A percentile compares a stretch with the other conserved stretches of the same genome.
Evolutionary conservation across 2,797 vertebrate genomes (phyloP).

Genomic region (Smutsia gigantea): DNA sequence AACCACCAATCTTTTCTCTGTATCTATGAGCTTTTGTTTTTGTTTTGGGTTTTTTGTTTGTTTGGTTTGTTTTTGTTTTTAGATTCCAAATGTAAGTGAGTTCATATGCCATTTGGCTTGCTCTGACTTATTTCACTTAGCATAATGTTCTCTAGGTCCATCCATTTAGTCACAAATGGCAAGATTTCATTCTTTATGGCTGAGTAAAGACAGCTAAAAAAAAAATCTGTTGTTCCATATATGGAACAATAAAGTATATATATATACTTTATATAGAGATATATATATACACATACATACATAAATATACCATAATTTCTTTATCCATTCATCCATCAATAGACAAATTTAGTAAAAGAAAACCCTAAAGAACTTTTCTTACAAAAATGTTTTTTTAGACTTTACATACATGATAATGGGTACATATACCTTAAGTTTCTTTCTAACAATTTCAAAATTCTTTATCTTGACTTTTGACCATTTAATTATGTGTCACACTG

Average conservation of each 20-base stretch:
- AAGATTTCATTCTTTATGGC: too few relatives aligned
- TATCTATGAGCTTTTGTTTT: too few relatives aligned
- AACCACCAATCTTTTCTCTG: too few relatives aligned
- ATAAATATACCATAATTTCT: background rate
- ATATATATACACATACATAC: background rate
- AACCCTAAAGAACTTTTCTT: too few relatives aligned
- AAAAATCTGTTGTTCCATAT: too few relatives aligned
- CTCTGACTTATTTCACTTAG: background rate
- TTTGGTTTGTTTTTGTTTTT: background rate
- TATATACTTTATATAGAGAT: background rate
- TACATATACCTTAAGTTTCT: too few relatives aligned
- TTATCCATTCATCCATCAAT: background rate
- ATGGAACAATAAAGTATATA: too few relatives aligned
- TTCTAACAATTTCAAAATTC: too few relatives aligned
- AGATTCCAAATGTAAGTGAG: background rate
- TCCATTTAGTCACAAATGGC: too few relatives aligned
- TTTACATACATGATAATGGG: too few relatives aligned
- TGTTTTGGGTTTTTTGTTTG: background rate
- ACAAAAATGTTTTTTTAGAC: too few relatives aligned
- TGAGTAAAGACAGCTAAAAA: too few relatives aligned
- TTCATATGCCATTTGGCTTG: background rate
- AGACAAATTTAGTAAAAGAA: background rate
- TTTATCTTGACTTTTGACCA: background rate
- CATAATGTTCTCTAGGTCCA: background rate
- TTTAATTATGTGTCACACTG: background rate